phyloP scores from a whole-genome alignment of 2,797 vertebrate genomes.

The Ctenosaura bakeri region DNA sequence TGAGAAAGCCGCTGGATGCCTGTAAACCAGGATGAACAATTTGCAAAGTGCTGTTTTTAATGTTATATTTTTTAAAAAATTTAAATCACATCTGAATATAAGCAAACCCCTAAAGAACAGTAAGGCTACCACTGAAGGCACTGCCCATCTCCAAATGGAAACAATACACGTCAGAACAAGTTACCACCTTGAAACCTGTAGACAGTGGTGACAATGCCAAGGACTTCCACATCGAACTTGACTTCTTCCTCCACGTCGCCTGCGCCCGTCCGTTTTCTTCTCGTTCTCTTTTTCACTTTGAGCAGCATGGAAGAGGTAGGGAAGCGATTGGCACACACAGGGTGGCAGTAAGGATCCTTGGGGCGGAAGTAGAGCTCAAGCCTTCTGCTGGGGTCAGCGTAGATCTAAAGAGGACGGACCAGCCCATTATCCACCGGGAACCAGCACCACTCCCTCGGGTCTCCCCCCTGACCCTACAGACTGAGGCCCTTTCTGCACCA shows the following conservation, averaged over 20 bases:
- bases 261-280: slow-evolving; percentile 28
- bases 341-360: slow-evolving; percentile 94
- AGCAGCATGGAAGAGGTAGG: slow-evolving; percentile 92
- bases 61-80: neutral
- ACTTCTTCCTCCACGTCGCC: slow-evolving; percentile 65
- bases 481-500: too few species aligned
- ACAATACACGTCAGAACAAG: too few species aligned
- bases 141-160: neutral
- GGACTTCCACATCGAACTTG: slow-evolving; percentile 85
- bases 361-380: slow-evolving; percentile 94
- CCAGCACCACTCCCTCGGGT: too few species aligned
- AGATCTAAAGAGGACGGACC: slow-evolving; percentile 80
- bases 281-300: slow-evolving; percentile 83
- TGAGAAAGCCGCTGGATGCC: neutral
- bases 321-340: slow-evolving; percentile 91
- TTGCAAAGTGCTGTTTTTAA: neutral
- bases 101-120: neutral
- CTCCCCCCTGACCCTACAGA: too few species aligned
- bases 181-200: slow-evolving; percentile 96
- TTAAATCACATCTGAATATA: neutral
- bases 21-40: neutral
- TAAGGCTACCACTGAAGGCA: neutral
- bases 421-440: neutral
- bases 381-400: slow-evolving; percentile 86
- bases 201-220: slow-evolving; percentile 89